phyloP scores from a whole-genome alignment of 2,113 vertebrate species.

The Plestiodon gilberti region DNA sequence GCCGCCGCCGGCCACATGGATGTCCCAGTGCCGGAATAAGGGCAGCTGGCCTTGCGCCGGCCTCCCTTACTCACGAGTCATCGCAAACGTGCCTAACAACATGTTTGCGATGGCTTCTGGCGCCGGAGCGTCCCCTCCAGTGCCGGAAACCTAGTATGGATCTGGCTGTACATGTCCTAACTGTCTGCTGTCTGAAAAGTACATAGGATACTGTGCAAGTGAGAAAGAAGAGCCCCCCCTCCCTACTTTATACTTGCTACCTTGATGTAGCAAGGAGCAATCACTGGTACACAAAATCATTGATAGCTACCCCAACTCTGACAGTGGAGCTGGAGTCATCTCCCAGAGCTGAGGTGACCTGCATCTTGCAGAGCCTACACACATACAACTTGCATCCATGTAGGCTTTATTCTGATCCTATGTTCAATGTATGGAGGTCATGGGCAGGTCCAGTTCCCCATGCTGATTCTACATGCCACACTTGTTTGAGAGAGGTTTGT shows the following conservation, averaged over 20 bases:
- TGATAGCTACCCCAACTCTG: not conserved
- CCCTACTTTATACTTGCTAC: not conserved
- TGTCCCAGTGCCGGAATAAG: too few species aligned
- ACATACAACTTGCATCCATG: not conserved
- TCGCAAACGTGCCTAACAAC: too few species aligned
- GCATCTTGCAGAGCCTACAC: not conserved
- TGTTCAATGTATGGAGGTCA: not conserved
- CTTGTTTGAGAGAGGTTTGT: not conserved
- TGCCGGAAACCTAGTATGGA: too few species aligned
- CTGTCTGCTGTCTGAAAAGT: constrained; percentile 74
- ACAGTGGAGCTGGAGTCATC: too few species aligned
- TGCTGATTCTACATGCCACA: not conserved
- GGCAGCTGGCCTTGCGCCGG: too few species aligned
- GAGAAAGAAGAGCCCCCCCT: not conserved
- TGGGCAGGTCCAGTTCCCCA: not conserved
- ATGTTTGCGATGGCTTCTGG: too few species aligned
- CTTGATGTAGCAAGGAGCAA: not conserved
- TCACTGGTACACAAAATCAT: not conserved
- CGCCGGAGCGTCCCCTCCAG: too few species aligned
- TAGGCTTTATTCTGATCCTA: not conserved
- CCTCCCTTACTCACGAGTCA: too few species aligned
- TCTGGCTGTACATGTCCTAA: constrained; percentile 65
- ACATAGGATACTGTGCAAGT: constrained; percentile 66
- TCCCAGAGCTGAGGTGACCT: not conserved
- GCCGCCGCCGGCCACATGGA: too few species aligned